Percentiles rank a stretch among this genome's conserved stretches.
Conservation (phyloP, 2,888 invertebrate species). For the Pheosia tremula region DNA sequence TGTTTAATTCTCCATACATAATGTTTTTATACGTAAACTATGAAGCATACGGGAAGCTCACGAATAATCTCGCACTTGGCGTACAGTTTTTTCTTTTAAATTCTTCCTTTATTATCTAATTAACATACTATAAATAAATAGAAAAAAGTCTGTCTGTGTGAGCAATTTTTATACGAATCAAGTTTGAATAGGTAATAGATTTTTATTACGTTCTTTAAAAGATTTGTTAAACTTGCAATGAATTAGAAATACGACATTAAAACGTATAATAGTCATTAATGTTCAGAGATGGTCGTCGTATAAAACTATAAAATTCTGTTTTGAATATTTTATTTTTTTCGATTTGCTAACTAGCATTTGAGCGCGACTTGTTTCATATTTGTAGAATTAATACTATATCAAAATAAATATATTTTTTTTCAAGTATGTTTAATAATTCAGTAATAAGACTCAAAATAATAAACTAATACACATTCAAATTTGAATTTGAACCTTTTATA, state of each 20-base stretch:
- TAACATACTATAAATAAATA: no score
- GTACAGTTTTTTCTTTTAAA: no score
- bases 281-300: conserved; percentile 20
- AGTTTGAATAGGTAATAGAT: conserved; percentile 15
- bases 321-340: neutral
- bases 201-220: conserved; percentile 15
- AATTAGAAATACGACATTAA: conserved; percentile 18
- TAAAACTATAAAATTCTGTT: conserved; percentile 22
- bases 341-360: neutral
- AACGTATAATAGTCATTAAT: conserved; percentile 18
- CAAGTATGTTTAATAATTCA: no score
- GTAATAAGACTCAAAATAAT: no score
- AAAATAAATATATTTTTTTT: neutral
- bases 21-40: no score
- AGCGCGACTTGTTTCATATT: neutral
- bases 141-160: conserved; percentile 11
- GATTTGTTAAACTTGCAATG: conserved; percentile 7
- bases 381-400: neutral
- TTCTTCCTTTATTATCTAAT: no score
- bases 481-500: no score
- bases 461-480: no score
- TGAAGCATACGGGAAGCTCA: no score
- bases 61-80: no score
- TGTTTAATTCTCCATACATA: no score
- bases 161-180: conserved; percentile 16